Evolutionary conservation across 2,888 invertebrate species (phyloP), one percentile per base, ranked within the genome.

Genomic region (Epinotia ramella): DNA sequence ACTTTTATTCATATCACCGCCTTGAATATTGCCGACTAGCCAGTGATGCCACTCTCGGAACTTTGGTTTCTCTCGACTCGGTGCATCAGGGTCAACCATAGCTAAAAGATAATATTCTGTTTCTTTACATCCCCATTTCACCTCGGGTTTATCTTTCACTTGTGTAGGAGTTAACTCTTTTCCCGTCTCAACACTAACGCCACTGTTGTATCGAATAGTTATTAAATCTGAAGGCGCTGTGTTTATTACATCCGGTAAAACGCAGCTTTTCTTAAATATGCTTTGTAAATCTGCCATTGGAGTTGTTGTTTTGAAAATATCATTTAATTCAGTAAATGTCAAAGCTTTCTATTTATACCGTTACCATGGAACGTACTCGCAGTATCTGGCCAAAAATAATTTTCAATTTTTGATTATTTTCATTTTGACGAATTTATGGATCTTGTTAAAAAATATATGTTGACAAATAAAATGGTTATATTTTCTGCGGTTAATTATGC

Each of bases 1-100:
- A 40, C 97, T 96, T 80, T 95, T 94, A 16, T 86, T 85, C 62
- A 97, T 83, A 79, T 96, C 95, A 73, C 89, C 91, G 44, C 96
- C 96, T 12, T 95, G 95, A 83, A 97, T 96, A 84, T 97, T 97
- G 24, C 95, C 96, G 44, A 97, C 95, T 13, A 97, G 89, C 97
- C 97, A 97, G 87, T 97, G 97, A 81, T 96, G 96, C 95, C 96
- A 97, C 89, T 97, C 97, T 40, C 96, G 93, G 80, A 95, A 95
- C 79, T 95, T 96, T 0, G 97, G 97, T 73, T 95, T 95, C 78
- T 95, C 92, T 46, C 97, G 94, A 81, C 96, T 96, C 6, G 97
- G 97, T 0, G 97, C 97, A 90, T 97, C 97, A 4, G 97, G 97
- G 89, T 97, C 97, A 0, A 94, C 89, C 95, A 95, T 94, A 40